A percentile compares a stretch with the other conserved stretches of the same genome.
Evolutionary conservation across 2,113 vertebrate species (phyloP).

Genomic region (Peromyscus polionotus): DNA sequence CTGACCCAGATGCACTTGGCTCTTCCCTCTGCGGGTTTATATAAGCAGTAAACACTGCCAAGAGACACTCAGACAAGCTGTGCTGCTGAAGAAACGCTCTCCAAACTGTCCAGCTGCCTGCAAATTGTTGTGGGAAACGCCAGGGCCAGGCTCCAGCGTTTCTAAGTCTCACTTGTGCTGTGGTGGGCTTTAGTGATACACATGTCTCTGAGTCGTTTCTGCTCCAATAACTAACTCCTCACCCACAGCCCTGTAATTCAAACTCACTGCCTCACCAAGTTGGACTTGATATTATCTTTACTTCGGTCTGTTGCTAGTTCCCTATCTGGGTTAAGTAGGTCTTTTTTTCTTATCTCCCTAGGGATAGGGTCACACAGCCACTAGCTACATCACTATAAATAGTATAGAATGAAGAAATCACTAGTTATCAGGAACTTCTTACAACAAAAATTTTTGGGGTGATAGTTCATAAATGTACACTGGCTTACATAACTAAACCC

Average conservation of each 20-base stretch:
- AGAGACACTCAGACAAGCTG: background rate
- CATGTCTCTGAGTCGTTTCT: background rate
- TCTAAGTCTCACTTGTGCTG: background rate
- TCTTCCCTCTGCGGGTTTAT: background rate
- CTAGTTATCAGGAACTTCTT: background rate
- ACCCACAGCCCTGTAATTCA: background rate
- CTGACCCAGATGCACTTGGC: background rate
- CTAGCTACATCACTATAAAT: background rate
- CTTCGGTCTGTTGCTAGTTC: background rate
- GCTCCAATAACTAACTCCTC: background rate
- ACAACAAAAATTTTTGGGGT: background rate
- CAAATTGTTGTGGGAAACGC: background rate
- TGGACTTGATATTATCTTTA: background rate
- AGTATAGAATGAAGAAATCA: background rate
- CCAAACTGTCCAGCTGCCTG: background rate
- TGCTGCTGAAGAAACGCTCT: background rate
- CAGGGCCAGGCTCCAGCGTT: background rate
- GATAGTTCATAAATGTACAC: background rate
- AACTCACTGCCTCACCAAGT: background rate
- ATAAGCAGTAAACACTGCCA: background rate
- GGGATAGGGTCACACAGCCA: background rate
- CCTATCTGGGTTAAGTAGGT: background rate
- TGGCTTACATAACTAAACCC: background rate
- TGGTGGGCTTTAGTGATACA: background rate
- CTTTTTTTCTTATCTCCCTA: background rate